Conservation (phyloP, 2,113 vertebrate species). For the Epinephelus lanceolatus region DNA sequence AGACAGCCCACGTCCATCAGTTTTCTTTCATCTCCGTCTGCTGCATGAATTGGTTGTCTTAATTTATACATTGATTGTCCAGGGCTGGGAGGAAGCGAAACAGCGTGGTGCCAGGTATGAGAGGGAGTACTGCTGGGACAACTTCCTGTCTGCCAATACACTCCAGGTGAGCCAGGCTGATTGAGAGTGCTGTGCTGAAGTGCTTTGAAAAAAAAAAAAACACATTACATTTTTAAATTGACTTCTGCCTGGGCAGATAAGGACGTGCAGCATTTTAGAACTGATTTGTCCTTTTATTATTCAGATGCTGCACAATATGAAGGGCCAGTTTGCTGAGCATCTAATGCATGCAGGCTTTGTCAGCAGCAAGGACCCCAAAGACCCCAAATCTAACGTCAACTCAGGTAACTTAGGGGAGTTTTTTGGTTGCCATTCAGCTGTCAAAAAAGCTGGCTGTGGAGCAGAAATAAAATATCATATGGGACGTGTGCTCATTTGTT, state of each 20-base stretch:
- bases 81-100: constrained; percentile 97
- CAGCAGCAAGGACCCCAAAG: constrained; percentile 90
- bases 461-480: neutral
- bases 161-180: constrained; percentile 88
- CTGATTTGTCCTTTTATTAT: constrained; percentile 24
- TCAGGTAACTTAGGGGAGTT: constrained; percentile 85
- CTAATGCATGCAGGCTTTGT: constrained; percentile 94
- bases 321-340: constrained; percentile 97
- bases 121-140: constrained; percentile 96
- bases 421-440: neutral
- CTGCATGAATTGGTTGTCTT: neutral
- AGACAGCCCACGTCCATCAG: neutral
- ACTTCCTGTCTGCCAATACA: constrained; percentile 95
- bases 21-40: neutral
- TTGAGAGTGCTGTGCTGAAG: neutral
- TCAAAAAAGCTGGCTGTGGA: neutral
- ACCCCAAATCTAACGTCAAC: constrained; percentile 93
- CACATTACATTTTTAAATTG: neutral
- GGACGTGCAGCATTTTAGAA: neutral
- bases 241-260: neutral
- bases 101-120: constrained; percentile 88
- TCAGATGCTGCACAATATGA: constrained; percentile 99
- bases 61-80: constrained; percentile 24
- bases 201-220: constrained; percentile 4
- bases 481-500: neutral